phyloP scores from a whole-genome alignment of 2,113 vertebrate species.

The Bubo blakistoni region DNA sequence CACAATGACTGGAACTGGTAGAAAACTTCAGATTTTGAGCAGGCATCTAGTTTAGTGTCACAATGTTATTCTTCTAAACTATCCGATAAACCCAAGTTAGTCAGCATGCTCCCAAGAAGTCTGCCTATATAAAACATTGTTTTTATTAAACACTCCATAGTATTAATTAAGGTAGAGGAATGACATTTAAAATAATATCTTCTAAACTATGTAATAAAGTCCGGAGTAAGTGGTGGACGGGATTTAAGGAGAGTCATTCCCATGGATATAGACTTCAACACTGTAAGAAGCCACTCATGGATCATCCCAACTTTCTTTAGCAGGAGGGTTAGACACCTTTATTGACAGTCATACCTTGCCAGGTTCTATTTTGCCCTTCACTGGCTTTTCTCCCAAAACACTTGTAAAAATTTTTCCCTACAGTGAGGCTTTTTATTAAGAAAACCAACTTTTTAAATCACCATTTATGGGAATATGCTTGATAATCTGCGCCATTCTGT shows the following conservation, averaged over 20 bases:
- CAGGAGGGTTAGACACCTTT: background rate
- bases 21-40: background rate
- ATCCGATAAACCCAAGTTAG: background rate
- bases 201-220: background rate
- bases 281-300: background rate
- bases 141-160: background rate
- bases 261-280: background rate
- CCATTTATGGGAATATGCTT: background rate
- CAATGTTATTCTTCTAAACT: background rate
- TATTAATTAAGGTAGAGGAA: background rate
- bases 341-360: background rate
- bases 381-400: background rate
- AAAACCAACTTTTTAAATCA: background rate
- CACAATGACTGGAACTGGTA: background rate
- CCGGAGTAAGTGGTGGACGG: background rate
- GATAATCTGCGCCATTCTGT: background rate
- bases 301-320: background rate
- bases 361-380: background rate
- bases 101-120: background rate
- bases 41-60: background rate
- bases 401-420: background rate
- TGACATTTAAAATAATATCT: background rate
- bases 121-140: background rate
- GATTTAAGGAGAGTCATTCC: background rate
- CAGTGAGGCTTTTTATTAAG: background rate